Conservation (phyloP, 2,888 invertebrate species). For the Oscheius onirici region DNA sequence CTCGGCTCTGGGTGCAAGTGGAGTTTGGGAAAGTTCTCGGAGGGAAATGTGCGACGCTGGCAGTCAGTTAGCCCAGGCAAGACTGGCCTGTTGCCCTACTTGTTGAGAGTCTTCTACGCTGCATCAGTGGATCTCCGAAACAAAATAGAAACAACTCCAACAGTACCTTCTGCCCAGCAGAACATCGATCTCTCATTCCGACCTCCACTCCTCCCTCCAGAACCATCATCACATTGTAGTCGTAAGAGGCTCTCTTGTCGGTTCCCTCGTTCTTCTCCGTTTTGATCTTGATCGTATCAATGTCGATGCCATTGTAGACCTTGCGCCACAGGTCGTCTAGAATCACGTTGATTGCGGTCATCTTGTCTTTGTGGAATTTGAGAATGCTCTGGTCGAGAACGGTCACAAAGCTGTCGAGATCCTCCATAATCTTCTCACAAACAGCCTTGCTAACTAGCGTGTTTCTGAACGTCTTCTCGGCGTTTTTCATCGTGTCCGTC, state of each 20-base stretch:
- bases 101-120: no score
- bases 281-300: conserved; percentile 89
- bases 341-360: conserved; percentile 89
- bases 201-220: conserved; percentile 81
- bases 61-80: no score
- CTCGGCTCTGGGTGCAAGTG: no score
- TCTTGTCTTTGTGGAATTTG: conserved; percentile 89
- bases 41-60: no score
- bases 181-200: conserved; percentile 97
- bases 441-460: conserved; percentile 32
- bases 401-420: conserved; percentile 83
- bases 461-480: conserved; percentile 49
- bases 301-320: conserved; percentile 90
- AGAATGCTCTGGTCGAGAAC: conserved; percentile 87
- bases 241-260: conserved; percentile 72
- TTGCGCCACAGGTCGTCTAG: conserved; percentile 85
- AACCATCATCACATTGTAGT: conserved; percentile 82
- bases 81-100: no score
- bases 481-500: conserved; percentile 39
- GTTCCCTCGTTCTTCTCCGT: conserved; percentile 14
- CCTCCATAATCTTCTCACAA: conserved; percentile 72
- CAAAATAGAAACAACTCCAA: no score
- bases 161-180: conserved; percentile 90
- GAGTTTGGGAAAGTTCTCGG: no score
- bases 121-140: no score